These are phyloP conservation scores for Pholis gunnellus DNA, from an alignment of 2,113 vertebrate genomes.

Conservation along the genomic window DNA sequence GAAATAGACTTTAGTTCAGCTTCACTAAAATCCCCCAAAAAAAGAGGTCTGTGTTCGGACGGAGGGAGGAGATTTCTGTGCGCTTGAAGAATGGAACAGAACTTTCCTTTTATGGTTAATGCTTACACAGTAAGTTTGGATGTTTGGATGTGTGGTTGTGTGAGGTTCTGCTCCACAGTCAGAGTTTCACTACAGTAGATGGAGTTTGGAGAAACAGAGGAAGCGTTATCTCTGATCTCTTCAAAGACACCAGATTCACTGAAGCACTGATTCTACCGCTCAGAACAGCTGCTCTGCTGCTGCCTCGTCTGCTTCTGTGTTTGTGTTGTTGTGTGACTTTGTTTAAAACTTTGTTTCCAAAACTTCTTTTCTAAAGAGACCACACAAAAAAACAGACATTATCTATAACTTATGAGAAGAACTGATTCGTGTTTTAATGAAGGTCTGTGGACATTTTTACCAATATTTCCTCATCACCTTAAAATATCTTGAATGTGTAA, in stretches of 20 bases:
- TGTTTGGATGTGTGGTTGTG: background rate
- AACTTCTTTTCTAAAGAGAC: too few relatives aligned
- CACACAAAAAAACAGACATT: background rate
- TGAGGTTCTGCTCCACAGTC: background rate
- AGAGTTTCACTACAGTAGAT: too few relatives aligned
- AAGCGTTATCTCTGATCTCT: too few relatives aligned
- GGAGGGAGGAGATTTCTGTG: background rate
- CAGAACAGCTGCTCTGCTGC: too few relatives aligned
- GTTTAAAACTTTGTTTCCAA: too few relatives aligned
- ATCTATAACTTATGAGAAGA: background rate
- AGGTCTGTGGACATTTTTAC: too few relatives aligned
- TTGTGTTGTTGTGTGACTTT: background rate
- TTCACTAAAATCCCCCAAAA: background rate
- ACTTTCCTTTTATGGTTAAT: too few relatives aligned
- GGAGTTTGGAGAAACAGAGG: too few relatives aligned
- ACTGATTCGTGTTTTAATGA: too few relatives aligned
- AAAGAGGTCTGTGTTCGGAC: background rate
- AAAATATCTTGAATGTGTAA: too few relatives aligned
- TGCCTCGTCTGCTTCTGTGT: too few relatives aligned
- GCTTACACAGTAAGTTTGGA: background rate
- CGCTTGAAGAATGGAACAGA: background rate
- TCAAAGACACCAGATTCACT: background rate
- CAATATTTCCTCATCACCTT: too few relatives aligned
- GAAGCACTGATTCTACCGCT: background rate
- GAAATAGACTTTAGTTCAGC: background rate